Evolutionary conservation across 2,888 invertebrate species (phyloP).

Genomic region (Phasia obesa): DNA sequence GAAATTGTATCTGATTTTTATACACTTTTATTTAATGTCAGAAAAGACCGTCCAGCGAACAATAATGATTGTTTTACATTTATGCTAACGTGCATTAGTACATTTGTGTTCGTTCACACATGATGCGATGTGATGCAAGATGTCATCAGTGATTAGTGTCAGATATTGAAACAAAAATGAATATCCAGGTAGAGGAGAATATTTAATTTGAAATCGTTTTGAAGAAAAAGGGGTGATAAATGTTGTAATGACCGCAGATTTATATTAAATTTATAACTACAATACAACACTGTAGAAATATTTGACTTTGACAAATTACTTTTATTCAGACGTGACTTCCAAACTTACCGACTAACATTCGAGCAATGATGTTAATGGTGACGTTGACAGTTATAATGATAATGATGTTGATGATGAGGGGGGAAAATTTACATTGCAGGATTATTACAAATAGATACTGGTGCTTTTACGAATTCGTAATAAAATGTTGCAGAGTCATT

Average conservation of each 20-base stretch:
- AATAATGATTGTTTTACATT: slow-evolving; percentile 23
- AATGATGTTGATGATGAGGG: no score
- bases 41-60: slow-evolving; percentile 27
- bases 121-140: slow-evolving; percentile 30
- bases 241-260: slow-evolving; percentile 70
- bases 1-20: slow-evolving; percentile 44
- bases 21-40: slow-evolving; percentile 24
- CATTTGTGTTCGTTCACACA: background rate
- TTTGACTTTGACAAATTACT: slow-evolving; percentile 70
- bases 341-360: slow-evolving; percentile 23
- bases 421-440: slow-evolving; percentile 6
- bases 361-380: slow-evolving; percentile 17
- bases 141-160: slow-evolving; percentile 48
- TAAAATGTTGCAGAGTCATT: no score
- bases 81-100: background rate
- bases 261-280: slow-evolving; percentile 64
- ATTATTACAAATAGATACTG: background rate
- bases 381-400: no score
- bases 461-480: no score
- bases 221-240: slow-evolving; percentile 66
- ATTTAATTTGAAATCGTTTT: slow-evolving; percentile 13
- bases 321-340: slow-evolving; percentile 65
- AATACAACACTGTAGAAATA: slow-evolving; percentile 60
- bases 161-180: slow-evolving; percentile 9
- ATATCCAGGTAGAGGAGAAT: slow-evolving; percentile 12